Conservation (phyloP, 2,888 invertebrate genomes). For the Ryuthela nishihirai region DNA sequence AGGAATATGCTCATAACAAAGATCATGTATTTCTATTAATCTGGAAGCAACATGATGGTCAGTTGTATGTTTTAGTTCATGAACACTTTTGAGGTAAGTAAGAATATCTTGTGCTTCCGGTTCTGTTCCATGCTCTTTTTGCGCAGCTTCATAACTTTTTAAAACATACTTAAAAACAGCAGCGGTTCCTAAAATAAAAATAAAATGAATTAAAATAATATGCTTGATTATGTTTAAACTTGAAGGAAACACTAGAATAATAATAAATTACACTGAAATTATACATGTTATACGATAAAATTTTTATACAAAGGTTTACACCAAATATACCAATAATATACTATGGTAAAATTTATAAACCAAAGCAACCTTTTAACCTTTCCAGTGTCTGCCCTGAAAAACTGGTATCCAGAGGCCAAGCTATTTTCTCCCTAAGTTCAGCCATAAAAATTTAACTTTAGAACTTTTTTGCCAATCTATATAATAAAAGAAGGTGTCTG, state of each 20-base stretch:
- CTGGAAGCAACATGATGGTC: conserved; percentile 52
- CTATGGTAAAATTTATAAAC: too few relatives aligned
- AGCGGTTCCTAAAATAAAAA: conserved; percentile 44
- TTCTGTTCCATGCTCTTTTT: conserved; percentile 38
- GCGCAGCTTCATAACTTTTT: conserved; percentile 43
- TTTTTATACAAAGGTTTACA: too few relatives aligned
- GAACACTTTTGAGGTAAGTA: conserved; percentile 46
- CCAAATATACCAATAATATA: too few relatives aligned
- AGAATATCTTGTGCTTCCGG: conserved; percentile 28
- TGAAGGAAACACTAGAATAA: background rate
- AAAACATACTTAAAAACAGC: conserved; percentile 45
- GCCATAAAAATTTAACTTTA: too few relatives aligned
- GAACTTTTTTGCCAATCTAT: too few relatives aligned
- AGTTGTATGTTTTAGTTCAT: conserved; percentile 45
- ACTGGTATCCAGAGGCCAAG: too few relatives aligned
- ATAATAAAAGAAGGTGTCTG: too few relatives aligned
- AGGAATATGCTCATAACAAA: conserved; percentile 66
- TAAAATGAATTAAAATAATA: background rate
- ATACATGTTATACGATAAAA: background rate
- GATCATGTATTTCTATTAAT: conserved; percentile 56
- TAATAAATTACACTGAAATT: background rate
- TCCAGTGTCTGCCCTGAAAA: too few relatives aligned
- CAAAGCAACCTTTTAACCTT: too few relatives aligned
- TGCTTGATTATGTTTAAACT: background rate
- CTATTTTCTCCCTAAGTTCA: too few relatives aligned